phyloP scores from a whole-genome alignment of 2,113 vertebrate species.

The Calidris pygmaea region DNA sequence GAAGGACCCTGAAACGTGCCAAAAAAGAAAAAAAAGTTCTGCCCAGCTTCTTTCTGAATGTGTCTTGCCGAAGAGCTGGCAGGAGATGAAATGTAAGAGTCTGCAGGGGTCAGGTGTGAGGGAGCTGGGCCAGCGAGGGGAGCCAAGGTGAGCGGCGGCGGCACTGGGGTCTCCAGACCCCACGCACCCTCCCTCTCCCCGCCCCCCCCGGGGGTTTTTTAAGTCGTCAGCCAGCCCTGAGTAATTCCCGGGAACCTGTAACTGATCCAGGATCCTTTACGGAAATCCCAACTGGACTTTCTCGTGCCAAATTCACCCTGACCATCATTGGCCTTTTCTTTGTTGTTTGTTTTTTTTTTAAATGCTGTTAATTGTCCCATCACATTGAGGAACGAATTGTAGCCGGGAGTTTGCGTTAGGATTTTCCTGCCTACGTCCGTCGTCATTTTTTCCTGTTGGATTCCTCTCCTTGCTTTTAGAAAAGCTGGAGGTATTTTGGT shows the following conservation, averaged over 20 bases:
- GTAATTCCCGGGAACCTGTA: background rate
- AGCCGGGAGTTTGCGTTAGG: background rate
- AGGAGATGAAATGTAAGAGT: constrained; percentile 6
- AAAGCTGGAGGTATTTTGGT: background rate
- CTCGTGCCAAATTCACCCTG: constrained; percentile 74
- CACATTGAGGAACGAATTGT: background rate
- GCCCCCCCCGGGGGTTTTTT: background rate
- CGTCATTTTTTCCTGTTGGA: background rate
- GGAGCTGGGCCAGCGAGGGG: background rate
- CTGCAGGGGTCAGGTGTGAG: background rate
- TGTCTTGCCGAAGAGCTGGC: constrained; percentile 46
- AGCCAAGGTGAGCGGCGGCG: background rate
- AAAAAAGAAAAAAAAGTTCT: constrained; percentile 59
- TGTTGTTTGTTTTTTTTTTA: background rate
- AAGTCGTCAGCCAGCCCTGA: background rate
- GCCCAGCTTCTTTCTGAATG: constrained; percentile 46
- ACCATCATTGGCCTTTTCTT: constrained; percentile 48
- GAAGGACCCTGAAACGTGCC: constrained; percentile 62
- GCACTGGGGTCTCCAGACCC: background rate
- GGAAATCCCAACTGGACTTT: constrained; percentile 32
- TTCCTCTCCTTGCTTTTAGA: background rate
- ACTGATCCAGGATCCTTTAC: background rate
- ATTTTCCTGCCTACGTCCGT: background rate
- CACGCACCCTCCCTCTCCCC: background rate
- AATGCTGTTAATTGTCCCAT: background rate